Evolutionary conservation across 2,888 invertebrate species (phyloP).

Genomic region (Lycia hirtaria): DNA sequence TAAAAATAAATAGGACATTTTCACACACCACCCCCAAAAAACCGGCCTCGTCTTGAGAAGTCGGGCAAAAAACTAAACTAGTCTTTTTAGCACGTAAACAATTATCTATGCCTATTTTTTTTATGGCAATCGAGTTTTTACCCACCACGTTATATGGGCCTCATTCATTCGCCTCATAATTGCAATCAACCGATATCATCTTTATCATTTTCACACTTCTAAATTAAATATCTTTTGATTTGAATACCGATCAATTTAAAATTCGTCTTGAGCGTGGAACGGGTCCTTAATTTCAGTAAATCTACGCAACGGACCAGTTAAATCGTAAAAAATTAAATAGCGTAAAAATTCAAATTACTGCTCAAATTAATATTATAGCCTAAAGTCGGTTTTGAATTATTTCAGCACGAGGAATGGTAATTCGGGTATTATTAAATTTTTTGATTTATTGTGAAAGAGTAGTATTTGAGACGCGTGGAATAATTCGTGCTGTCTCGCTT

Average conservation of each 20-base stretch:
- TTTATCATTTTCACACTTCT: conserved; percentile 31
- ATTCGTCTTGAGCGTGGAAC: conserved; percentile 36
- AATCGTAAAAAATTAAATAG: conserved; percentile 33
- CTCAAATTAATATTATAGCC: conserved; percentile 34
- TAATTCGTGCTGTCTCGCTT: no score
- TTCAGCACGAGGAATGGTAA: conserved; percentile 21
- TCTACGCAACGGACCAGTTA: conserved; percentile 28
- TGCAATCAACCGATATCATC: conserved; percentile 4
- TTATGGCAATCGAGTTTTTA: background rate
- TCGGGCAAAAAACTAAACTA: background rate
- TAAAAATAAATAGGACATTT: no score
- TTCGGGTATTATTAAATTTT: conserved; percentile 11
- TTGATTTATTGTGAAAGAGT: conserved; percentile 5
- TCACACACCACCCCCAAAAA: no score
- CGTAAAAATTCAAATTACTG: conserved; percentile 42
- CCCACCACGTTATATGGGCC: conserved; percentile 9
- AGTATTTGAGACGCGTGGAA: background rate
- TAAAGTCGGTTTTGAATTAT: conserved; percentile 21
- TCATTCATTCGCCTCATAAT: conserved; percentile 9
- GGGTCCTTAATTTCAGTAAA: conserved; percentile 30
- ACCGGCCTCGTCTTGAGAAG: no score
- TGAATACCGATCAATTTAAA: conserved; percentile 33
- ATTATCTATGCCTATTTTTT: background rate
- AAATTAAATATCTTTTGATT: conserved; percentile 29
- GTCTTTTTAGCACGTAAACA: background rate